phyloP scores from a whole-genome alignment of 1,140 invertebrate genomes.

The Drosophila virilis region DNA sequence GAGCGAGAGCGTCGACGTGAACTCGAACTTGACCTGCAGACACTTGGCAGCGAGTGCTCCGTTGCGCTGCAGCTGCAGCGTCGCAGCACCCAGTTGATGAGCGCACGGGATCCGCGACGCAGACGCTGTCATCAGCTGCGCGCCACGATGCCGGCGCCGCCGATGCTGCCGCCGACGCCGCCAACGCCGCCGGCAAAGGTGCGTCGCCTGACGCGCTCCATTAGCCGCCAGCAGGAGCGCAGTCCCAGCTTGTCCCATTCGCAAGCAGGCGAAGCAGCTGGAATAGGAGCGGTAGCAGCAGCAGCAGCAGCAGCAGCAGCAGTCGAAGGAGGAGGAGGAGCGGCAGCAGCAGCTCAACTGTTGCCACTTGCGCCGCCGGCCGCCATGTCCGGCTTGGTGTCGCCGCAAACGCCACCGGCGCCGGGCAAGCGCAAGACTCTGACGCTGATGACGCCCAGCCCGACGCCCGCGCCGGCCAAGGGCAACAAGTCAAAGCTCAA shows the following conservation, averaged over 20 bases:
- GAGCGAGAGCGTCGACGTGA: background rate
- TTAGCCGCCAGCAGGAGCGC: constrained; percentile 38
- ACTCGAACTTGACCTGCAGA: too few relatives aligned
- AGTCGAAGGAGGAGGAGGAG: too few relatives aligned
- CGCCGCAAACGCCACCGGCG: background rate
- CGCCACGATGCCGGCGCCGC: constrained; percentile 61
- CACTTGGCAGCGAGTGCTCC: constrained; percentile 3
- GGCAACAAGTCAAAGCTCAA: too few relatives aligned
- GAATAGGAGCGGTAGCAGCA: too few relatives aligned
- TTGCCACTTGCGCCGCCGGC: too few relatives aligned
- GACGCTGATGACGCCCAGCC: too few relatives aligned
- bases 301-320: background rate
- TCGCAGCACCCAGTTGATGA: constrained; percentile 6
- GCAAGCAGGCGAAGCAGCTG: background rate
- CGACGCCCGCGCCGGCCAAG: too few relatives aligned
- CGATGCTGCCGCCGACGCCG: background rate
- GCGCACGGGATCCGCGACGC: constrained; percentile 86
- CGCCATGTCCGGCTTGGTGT: background rate
- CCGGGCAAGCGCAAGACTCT: too few relatives aligned
- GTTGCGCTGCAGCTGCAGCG: background rate
- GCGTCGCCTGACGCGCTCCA: constrained; percentile 60
- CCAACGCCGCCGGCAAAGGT: constrained; percentile 25
- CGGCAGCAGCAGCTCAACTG: background rate
- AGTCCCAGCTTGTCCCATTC: background rate
- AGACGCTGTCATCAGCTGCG: constrained; percentile 48